Percentiles rank a stretch among this genome's conserved stretches.
These are phyloP conservation scores for Porites lobata DNA, from an alignment of 92 coral and sea anemone species.

Conservation along the genomic window DNA sequence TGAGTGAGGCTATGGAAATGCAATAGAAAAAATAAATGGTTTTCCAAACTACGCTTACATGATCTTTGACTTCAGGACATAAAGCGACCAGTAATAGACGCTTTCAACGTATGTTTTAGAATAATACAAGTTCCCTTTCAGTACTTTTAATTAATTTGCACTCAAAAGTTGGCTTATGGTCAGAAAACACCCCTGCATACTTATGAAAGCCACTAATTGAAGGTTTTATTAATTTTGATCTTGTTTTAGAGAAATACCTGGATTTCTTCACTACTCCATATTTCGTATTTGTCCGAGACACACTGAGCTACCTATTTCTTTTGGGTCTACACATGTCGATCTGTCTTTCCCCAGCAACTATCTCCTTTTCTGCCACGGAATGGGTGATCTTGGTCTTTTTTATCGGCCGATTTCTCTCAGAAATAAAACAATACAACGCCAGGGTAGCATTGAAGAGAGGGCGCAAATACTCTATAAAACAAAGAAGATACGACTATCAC, in stretches of 20 bases:
- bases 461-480: neutral
- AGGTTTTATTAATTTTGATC: neutral
- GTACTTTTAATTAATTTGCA: no score
- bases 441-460: neutral
- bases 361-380: conserved; percentile 27
- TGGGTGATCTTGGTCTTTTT: conserved; percentile 34
- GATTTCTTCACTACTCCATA: conserved; percentile 51
- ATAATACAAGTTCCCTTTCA: no score
- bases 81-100: no score
- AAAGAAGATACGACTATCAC: conserved; percentile 1
- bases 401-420: conserved; percentile 35
- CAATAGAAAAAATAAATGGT: no score
- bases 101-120: no score
- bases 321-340: conserved; percentile 39
- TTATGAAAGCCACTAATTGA: no score
- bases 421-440: conserved; percentile 20
- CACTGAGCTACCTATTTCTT: conserved; percentile 17
- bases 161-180: no score
- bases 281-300: conserved; percentile 42
- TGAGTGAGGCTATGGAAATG: no score
- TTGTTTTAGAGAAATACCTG: conserved; percentile 19
- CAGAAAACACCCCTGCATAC: no score
- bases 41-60: no score
- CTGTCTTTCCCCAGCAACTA: conserved; percentile 32
- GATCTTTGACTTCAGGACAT: no score